Base-by-base conservation (phyloP, 2,888 invertebrate genomes). In the Schizotus pectinicornis region DNA sequence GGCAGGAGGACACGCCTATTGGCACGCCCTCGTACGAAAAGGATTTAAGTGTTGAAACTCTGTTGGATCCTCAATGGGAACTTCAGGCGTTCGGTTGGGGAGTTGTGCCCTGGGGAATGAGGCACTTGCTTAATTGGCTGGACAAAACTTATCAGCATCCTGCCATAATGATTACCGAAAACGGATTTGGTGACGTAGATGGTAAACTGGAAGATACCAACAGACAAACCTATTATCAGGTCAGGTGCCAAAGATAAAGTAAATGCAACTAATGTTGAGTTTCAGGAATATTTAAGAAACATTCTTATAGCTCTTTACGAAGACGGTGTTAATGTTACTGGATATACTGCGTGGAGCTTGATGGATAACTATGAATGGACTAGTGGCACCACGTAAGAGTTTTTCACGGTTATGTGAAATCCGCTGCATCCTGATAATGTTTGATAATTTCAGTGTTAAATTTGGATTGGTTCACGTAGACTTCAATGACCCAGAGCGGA, bases 401-500 rank as follows among this genome's bases (percentile, higher is more conserved):
- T 22, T 22, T 22, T 22, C 2, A 5, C 3, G 22, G 5, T 22
- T 22, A 39, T 31, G 3, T 12, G 13, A 33, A 36, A 13, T 43
- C 50, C 46, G 14, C n/a, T n/a, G n/a, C n/a, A 43, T 31, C 33
- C 43, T 47, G 31, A n/a, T 47, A 14, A 43, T 14, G 36, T 6
- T 22, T 38, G 63, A 22, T 57, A 56, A 49, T 82, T 83, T 83
- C 51, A 88, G 87, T 6, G 82, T 83, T 62, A 84, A 83, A 70
- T 91, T 88, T 76, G 91, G 91, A 3, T 68, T 91, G 0, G 87
- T 86, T 65, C 80, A 84, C 67, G 88, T 91, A 0, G 85, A 92
- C 71, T 88, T 88, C 72, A 74, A 78, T 0, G 84, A 83, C 64
- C 80, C 83, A 0, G 78, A 82, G 0, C 83, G 85, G 59, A 81